Percentiles rank a stretch among this genome's conserved stretches.
Conservation (phyloP, 2,113 vertebrate genomes). For the Stictonetta naevosa region DNA sequence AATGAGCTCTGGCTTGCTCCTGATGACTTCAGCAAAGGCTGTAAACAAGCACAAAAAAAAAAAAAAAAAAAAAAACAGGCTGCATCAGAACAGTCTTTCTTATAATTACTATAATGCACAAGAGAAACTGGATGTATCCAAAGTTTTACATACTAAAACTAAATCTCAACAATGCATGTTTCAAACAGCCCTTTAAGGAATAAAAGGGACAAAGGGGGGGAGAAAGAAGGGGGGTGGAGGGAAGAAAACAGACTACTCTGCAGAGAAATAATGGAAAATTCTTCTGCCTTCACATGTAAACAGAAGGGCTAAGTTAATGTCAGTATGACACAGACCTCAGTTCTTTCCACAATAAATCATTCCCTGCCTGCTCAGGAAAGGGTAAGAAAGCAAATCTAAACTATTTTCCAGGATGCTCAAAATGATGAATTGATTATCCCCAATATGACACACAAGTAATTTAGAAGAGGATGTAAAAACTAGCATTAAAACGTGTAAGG, state of each 20-base stretch:
- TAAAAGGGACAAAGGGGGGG: background rate
- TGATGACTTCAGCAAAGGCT: conserved; percentile 80
- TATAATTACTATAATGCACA: background rate
- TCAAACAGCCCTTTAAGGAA: background rate
- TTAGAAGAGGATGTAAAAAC: background rate
- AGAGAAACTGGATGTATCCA: background rate
- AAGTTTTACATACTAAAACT: background rate
- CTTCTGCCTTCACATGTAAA: background rate
- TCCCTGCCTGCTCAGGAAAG: background rate
- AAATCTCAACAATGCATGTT: background rate
- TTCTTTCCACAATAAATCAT: background rate
- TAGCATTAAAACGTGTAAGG: background rate
- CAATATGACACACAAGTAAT: background rate
- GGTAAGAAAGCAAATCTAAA: background rate
- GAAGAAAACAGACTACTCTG: no score
- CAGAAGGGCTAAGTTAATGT: background rate
- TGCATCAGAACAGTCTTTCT: background rate
- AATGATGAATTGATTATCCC: background rate
- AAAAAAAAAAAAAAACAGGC: background rate
- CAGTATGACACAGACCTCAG: background rate
- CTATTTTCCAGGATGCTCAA: background rate
- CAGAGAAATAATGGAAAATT: background rate
- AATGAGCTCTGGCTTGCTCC: conserved; percentile 72
- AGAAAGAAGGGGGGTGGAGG: no score
- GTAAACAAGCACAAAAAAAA: background rate